Evolutionary conservation across 2,113 vertebrate genomes (phyloP).

Genomic region (Neomonachus schauinslandi): DNA sequence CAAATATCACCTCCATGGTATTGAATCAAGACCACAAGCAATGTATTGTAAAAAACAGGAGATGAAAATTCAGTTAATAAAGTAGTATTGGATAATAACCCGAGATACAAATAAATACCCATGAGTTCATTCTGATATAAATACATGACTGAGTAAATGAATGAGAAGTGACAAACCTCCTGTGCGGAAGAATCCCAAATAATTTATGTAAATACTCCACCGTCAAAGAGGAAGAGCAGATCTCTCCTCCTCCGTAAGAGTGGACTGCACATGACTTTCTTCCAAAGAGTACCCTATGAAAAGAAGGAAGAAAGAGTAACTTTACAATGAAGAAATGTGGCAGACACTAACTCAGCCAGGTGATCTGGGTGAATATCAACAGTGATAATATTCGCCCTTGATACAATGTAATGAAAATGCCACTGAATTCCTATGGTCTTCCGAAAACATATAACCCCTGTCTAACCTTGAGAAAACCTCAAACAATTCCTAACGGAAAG

Average conservation of each 20-base stretch:
- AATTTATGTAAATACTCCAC: neutral
- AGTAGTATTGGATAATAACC: neutral
- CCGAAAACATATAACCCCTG: neutral
- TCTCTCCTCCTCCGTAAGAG: neutral
- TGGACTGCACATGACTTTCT: neutral
- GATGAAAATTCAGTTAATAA: neutral
- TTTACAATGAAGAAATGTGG: neutral
- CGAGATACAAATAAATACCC: neutral
- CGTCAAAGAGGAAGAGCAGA: neutral
- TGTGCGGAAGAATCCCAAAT: neutral
- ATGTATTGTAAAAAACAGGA: neutral
- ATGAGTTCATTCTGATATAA: neutral
- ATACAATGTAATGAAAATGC: neutral
- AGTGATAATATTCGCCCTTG: neutral
- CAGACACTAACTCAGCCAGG: neutral
- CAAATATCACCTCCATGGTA: neutral
- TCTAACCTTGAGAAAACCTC: neutral
- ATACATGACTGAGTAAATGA: neutral
- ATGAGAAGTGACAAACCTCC: neutral
- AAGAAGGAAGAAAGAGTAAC: neutral
- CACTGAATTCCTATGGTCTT: neutral
- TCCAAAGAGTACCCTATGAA: neutral
- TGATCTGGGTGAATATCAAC: neutral
- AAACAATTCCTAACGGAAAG: neutral
- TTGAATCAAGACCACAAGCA: neutral